A percentile compares a stretch with the other conserved stretches of the same genome.
Evolutionary conservation across 2,797 vertebrate genomes (phyloP).

Genomic region (Agapornis canus): DNA sequence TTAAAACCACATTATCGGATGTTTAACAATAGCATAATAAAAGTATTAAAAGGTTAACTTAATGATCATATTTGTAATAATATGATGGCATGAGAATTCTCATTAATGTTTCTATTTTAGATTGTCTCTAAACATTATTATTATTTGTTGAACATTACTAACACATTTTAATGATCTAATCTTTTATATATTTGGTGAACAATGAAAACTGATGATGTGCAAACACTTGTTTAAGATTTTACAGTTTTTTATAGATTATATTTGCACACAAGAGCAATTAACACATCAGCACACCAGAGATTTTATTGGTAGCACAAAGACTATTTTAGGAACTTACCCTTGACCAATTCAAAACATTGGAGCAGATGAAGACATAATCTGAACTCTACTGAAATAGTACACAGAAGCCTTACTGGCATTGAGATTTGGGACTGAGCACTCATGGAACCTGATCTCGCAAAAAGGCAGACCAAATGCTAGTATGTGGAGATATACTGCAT

Average conservation of each 20-base stretch:
- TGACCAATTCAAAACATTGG: background rate
- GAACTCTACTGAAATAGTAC: background rate
- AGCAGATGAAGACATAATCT: background rate
- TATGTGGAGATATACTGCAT: fast-evolving
- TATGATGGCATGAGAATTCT: background rate
- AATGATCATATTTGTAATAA: conserved; percentile 22
- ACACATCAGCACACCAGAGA: background rate
- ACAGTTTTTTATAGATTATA: background rate
- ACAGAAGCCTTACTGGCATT: background rate
- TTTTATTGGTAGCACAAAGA: background rate
- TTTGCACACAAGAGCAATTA: background rate
- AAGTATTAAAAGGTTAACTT: background rate
- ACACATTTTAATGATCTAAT: conserved; percentile 14
- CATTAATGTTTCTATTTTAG: conserved; percentile 39
- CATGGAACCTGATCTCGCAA: fast-evolving
- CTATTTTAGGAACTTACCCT: background rate
- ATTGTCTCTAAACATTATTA: conserved; percentile 18
- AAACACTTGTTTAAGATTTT: background rate
- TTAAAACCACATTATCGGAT: conserved; percentile 43
- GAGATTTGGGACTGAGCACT: background rate
- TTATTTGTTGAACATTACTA: background rate
- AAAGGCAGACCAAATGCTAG: background rate
- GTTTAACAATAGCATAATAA: conserved; percentile 8
- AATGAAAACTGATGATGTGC: conserved; percentile 17
- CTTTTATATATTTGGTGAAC: conserved; percentile 18